phyloP scores from a whole-genome alignment of 2,113 vertebrate species.

The Haemorhous mexicanus region DNA sequence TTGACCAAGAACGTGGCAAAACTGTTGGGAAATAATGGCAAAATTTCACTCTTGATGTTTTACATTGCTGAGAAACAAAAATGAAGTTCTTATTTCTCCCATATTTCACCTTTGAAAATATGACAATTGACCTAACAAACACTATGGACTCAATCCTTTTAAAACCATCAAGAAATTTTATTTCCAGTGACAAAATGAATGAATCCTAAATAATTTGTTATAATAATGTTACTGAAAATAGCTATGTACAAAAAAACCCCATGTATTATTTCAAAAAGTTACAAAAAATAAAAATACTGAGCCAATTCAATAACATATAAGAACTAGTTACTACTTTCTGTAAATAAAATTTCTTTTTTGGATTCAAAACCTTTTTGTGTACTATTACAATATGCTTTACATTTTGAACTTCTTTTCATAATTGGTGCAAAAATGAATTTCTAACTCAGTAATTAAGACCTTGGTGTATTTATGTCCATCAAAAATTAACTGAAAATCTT shows the following conservation, averaged over 20 bases:
- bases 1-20: not conserved
- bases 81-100: not conserved
- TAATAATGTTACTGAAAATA: not conserved
- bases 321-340: not conserved
- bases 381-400: not conserved
- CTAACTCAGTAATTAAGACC: not conserved
- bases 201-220: not conserved
- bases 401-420: not conserved
- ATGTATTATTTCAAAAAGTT: not conserved
- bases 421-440: not conserved
- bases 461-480: not conserved
- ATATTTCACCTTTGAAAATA: not conserved
- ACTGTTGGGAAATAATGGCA: not conserved
- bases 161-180: not conserved
- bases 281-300: not conserved
- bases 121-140: not conserved
- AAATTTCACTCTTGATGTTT: not conserved
- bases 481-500: not conserved
- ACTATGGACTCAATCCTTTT: not conserved
- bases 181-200: not conserved
- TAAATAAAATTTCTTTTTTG: not conserved
- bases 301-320: not conserved
- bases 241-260: not conserved
- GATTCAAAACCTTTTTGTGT: not conserved
- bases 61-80: not conserved